Conservation (phyloP, 2,888 invertebrate genomes). For the Heliconius sara region DNA sequence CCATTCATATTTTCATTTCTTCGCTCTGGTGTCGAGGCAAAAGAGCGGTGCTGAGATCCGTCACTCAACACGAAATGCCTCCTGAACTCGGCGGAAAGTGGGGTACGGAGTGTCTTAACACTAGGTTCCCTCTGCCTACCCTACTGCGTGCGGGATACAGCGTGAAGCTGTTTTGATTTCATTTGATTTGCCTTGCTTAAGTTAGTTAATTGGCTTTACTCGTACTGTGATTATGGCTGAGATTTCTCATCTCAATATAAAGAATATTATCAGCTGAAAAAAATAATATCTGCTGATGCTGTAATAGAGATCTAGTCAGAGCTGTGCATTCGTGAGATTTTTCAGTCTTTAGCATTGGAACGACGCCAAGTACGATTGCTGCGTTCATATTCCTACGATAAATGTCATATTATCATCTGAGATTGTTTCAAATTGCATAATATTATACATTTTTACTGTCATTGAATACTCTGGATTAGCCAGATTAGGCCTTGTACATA, state of each 20-base stretch:
- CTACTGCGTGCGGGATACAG: too few species aligned
- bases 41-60: too few species aligned
- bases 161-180: too few species aligned
- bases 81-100: too few species aligned
- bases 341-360: constrained; percentile 33
- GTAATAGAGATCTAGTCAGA: constrained; percentile 12
- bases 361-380: constrained; percentile 32
- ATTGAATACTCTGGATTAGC: background rate
- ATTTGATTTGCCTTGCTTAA: too few species aligned
- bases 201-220: background rate
- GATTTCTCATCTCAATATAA: background rate
- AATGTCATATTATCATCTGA: constrained; percentile 32
- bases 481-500: background rate
- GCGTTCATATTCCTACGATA: constrained; percentile 33
- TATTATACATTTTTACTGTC: constrained; percentile 13
- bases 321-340: constrained; percentile 26
- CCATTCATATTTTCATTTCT: too few species aligned
- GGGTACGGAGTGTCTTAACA: too few species aligned
- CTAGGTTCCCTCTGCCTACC: too few species aligned
- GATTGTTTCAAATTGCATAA: constrained; percentile 26
- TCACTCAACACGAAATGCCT: too few species aligned
- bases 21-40: too few species aligned
- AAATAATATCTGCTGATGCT: background rate
- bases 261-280: background rate
- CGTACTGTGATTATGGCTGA: background rate